Evolutionary conservation across 2,113 vertebrate genomes (phyloP).

Genomic region (Cranoglanis bouderius): DNA sequence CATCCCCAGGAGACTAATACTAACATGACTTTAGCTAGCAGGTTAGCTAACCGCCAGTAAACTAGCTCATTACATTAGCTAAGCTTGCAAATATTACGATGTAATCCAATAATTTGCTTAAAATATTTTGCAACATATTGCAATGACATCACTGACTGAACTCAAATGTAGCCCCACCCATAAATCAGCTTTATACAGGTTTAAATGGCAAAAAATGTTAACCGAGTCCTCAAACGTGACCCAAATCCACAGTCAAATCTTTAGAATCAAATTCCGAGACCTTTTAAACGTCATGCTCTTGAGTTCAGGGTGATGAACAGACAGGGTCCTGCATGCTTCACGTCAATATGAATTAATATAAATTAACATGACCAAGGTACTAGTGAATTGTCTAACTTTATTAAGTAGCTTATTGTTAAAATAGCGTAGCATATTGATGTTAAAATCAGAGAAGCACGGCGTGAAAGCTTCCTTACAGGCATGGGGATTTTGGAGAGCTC

Average conservation of each 20-base stretch:
- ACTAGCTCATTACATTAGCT: no score
- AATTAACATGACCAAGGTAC: background rate
- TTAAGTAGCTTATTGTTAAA: background rate
- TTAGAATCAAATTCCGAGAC: background rate
- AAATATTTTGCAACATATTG: no score
- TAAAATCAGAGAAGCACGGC: background rate
- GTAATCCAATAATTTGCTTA: background rate
- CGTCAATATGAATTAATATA: background rate
- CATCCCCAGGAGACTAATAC: no score
- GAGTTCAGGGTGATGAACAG: background rate
- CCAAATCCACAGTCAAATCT: background rate
- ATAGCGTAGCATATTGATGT: background rate
- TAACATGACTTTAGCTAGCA: no score
- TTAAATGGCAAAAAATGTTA: background rate
- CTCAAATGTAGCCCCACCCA: background rate
- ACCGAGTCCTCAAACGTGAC: background rate
- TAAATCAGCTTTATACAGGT: background rate
- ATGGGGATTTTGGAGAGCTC: constrained; percentile 99
- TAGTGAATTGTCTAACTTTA: background rate
- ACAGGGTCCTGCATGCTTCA: no score
- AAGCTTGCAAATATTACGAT: background rate
- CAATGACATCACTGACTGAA: background rate
- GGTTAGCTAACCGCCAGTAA: no score
- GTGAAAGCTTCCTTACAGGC: constrained; percentile 76
- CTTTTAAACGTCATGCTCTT: background rate